These are phyloP conservation scores for Drosophila fulvimacula DNA, from an alignment of 2,888 invertebrate species.

Conservation along the genomic window DNA sequence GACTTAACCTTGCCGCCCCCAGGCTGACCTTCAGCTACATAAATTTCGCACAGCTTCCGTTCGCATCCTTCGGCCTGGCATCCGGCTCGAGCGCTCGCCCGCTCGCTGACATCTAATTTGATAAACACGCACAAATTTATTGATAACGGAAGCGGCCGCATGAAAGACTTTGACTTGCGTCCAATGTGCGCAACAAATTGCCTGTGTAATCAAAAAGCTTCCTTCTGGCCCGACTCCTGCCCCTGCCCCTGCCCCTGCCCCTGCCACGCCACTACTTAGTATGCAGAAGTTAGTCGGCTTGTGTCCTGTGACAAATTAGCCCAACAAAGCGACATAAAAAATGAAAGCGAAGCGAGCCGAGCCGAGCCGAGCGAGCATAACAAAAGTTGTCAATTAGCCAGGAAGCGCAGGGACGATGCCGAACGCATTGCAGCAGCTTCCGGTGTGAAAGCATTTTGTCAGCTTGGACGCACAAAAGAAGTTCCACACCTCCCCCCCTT, in stretches of 20 bases:
- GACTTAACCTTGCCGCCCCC: constrained; percentile 48
- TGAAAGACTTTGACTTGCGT: constrained; percentile 21
- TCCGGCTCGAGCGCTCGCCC: constrained; percentile 27
- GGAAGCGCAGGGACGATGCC: constrained; percentile 47
- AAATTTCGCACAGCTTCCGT: constrained; percentile 48
- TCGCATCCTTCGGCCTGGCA: constrained; percentile 15
- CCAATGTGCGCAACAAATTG: constrained; percentile 74
- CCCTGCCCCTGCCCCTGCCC: not conserved
- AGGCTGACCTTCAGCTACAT: constrained; percentile 42
- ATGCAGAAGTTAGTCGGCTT: constrained; percentile 25
- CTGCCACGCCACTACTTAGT: constrained; percentile 18
- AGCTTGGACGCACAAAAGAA: constrained; percentile 63
- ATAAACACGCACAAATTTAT: constrained; percentile 76
- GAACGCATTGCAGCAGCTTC: constrained; percentile 77
- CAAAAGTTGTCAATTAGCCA: constrained; percentile 66
- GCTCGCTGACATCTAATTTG: constrained; percentile 47
- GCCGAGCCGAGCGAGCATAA: constrained; percentile 21
- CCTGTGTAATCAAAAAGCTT: constrained; percentile 67
- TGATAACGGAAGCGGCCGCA: constrained; percentile 63
- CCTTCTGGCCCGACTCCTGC: constrained; percentile 13
- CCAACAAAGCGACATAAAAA: constrained; percentile 67
- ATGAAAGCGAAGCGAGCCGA: not conserved
- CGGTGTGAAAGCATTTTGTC: constrained; percentile 80
- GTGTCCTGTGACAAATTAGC: constrained; percentile 73
- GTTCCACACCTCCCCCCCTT: constrained; percentile 1